Evolutionary conservation across 2,113 vertebrate species (phyloP).

Genomic region (Varanus komodoensis): DNA sequence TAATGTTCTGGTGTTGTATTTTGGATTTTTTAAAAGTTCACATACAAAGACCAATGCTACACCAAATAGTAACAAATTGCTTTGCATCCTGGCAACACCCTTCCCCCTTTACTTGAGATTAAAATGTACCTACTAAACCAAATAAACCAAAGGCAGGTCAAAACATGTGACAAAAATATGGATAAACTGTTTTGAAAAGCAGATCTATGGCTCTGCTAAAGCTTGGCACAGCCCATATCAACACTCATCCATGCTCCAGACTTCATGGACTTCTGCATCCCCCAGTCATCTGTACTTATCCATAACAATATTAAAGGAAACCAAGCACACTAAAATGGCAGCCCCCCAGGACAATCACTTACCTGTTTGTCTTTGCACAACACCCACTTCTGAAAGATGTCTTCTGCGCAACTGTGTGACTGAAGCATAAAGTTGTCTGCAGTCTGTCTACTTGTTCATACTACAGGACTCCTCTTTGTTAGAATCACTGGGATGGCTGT

Average conservation of each 20-base stretch:
- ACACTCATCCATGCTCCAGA: neutral
- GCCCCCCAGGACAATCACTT: neutral
- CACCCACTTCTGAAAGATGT: neutral
- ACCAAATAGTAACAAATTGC: neutral
- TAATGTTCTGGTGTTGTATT: neutral
- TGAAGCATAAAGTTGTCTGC: neutral
- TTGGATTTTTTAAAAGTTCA: neutral
- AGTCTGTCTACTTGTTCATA: neutral
- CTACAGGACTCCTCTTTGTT: neutral
- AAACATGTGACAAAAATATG: neutral
- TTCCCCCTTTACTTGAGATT: too few species aligned
- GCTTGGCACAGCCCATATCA: neutral
- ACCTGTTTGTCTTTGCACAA: neutral
- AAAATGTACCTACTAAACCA: neutral
- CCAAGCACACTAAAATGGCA: neutral
- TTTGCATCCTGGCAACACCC: neutral
- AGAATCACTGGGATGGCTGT: neutral
- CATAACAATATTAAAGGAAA: neutral
- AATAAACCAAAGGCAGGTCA: neutral
- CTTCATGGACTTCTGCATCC: neutral
- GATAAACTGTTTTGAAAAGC: neutral
- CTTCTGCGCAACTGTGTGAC: neutral
- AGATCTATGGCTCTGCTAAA: neutral
- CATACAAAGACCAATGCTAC: neutral
- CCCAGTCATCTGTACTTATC: neutral